Evolutionary conservation across 2,797 vertebrate species (phyloP), one percentile per base, ranked within the genome.

Genomic region (Stomatorhinus walkeri): DNA sequence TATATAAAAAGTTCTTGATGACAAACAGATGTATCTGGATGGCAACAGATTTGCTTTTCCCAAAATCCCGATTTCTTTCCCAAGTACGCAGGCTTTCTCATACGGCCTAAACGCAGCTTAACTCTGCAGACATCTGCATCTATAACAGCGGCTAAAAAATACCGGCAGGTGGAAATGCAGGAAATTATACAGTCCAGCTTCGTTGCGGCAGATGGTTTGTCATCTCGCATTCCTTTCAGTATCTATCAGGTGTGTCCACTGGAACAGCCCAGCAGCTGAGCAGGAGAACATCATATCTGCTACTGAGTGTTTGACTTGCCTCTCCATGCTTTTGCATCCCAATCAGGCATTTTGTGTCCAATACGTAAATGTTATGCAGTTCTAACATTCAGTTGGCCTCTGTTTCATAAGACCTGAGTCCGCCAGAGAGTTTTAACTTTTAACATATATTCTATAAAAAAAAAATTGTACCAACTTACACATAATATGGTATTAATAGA

Each of bases 121-220:
- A 10, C 54, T 48, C 72, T 49, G 10, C 6, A 64, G 76, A 87
- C 40, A 81, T 46, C 4, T 24, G 52, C 51, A 87, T 84, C 40
- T 46, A 51, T 85, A 40, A 24, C 84, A 54, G 16, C 28, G 36
- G 19, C 16, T 61, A 87, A 40, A 89, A 79, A 43, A 79, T 40
- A 81, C 40, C 24, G 43, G 43, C 89, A 88, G 87, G 87, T 88
- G 87, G 89, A 36, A 85, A 85, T 49, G 76, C 76, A 88, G 56
- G 43, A 76, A 72, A 36, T 84, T 4, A n/a, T 64, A 32, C 49
- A 36, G 28, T 68, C 43, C 43, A 24, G 1, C 52, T 68, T 61
- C 43, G 16, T 64, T 52, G 6, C 43, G 83, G 85, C 89, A 89
- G 85, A 87, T 89, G 89, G 89, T 87, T 61, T 79, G 49, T 89